These are phyloP conservation scores for Tenthredo distinguenda DNA, from an alignment of 2,888 invertebrate genomes.

Conservation along the genomic window DNA sequence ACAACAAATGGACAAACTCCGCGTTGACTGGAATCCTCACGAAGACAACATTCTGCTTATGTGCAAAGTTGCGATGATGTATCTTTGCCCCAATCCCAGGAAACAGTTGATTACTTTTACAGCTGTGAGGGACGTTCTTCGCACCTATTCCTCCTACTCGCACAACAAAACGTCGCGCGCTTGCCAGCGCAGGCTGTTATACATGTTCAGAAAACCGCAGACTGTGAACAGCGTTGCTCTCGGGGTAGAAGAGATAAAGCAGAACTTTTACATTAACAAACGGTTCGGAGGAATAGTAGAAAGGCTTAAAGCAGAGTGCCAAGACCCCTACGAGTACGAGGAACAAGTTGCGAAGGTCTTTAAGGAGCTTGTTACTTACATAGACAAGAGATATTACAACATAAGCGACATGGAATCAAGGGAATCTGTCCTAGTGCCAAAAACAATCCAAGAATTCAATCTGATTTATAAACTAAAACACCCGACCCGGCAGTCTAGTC, in stretches of 20 bases:
- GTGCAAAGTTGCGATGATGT: constrained; percentile 83
- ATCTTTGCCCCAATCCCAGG: constrained; percentile 77
- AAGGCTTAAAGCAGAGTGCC: constrained; percentile 71
- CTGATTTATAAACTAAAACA: constrained; percentile 71
- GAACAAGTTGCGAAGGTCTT: constrained; percentile 68
- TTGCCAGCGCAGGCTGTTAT: constrained; percentile 83
- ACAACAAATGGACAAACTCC: constrained; percentile 81
- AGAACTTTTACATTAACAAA: constrained; percentile 79
- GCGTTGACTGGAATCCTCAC: constrained; percentile 83
- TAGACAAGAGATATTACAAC: constrained; percentile 73
- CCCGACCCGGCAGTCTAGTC: constrained; percentile 69
- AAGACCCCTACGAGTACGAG: constrained; percentile 66
- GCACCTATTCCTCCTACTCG: constrained; percentile 78
- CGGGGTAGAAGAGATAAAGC: constrained; percentile 82
- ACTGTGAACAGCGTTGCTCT: constrained; percentile 82
- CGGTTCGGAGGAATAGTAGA: constrained; percentile 77
- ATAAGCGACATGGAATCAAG: constrained; percentile 71
- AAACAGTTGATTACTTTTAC: constrained; percentile 77
- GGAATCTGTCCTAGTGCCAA: constrained; percentile 65
- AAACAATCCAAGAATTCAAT: constrained; percentile 72
- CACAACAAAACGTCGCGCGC: constrained; percentile 85
- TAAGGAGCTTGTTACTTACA: constrained; percentile 71
- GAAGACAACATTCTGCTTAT: constrained; percentile 87
- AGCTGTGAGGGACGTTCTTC: constrained; percentile 81
- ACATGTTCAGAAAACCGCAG: constrained; percentile 82